Evolutionary conservation across 2,797 vertebrate genomes (phyloP), one percentile per base, ranked within the genome.

Genomic region (Sebastes taczanowskii): DNA sequence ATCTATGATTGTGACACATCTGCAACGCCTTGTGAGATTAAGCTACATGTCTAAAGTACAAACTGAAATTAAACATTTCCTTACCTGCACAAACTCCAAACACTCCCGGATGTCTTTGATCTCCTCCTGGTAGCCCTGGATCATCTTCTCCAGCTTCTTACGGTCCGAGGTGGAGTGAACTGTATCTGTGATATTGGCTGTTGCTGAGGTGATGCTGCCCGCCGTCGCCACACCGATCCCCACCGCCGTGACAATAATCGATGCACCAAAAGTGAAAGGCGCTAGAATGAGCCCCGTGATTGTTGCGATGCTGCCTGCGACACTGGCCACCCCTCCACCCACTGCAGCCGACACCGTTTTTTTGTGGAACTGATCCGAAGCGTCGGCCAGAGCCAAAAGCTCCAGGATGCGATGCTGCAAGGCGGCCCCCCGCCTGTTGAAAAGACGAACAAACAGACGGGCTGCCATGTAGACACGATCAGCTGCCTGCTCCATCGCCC

Each of bases 401-500:
- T 94, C 94, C 78, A 94, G 89, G 88, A 95, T 92, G 66, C 81
- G 82, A 0, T 90, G 77, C 85, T 95, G 94, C 10, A 95, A 64
- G 7, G 91, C 83, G 5, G 91, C 94, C 30, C 94, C 94, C 2
- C 78, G 90, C 90, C 92, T 86, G 91, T 94, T 94, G 83, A 95
- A 95, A 1, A 95, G 91, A 5, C 32, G 86, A 56, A 95, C 93
- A 1, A 95, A 95, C 20, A 95, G 87, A 11, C 92, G 87, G 4
- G 94, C 94, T 0, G 88, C 94, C 93, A 94, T 94, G 88, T 91
- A 95, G 59, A 95, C 88, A 11, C 92, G 93, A 23, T 95, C 92
- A 0, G 93, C 94, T 0, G 88, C 93, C 84, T 93, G 90, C 87
- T 94, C 92, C 86, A 95, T 80, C 0, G 64, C 90, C 74, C 94